Evolutionary conservation across 2,888 invertebrate genomes (phyloP).

Genomic region (Frankliniella fusca): DNA sequence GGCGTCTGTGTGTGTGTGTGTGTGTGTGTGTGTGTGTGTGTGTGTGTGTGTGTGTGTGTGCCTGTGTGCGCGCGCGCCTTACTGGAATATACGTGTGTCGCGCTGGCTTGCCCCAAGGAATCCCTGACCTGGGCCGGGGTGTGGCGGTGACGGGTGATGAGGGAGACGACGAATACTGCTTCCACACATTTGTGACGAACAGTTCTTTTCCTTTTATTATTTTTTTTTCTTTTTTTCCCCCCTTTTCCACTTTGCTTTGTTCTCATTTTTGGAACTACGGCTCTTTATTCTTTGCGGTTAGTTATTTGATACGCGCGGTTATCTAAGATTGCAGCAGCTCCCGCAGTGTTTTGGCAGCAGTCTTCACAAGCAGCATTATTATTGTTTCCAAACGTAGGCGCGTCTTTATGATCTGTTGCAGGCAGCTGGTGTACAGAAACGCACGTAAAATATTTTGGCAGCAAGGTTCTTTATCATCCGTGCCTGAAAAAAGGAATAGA

Average conservation of each 20-base stretch:
- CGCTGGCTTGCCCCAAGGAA: no score
- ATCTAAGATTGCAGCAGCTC: neutral
- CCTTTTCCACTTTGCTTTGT: no score
- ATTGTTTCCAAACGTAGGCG: neutral
- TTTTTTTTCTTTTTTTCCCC: neutral
- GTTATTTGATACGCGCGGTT: neutral
- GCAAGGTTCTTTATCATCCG: neutral
- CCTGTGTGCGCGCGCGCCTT: neutral
- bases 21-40: no score
- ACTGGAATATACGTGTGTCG: no score
- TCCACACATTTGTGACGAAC: neutral
- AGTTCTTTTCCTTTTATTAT: neutral
- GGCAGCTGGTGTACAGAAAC: neutral
- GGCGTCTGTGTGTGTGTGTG: no score
- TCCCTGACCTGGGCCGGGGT: no score
- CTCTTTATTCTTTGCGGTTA: neutral
- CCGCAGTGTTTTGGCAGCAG: neutral
- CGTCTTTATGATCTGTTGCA: no score
- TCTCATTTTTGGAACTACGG: no score
- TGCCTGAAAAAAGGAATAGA: no score
- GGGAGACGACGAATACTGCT: no score
- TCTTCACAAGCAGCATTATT: neutral
- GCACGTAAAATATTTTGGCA: neutral
- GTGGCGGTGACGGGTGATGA: neutral
- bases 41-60: neutral